Conservation (phyloP, 2,797 vertebrate species). For the Euthynnus affinis region DNA sequence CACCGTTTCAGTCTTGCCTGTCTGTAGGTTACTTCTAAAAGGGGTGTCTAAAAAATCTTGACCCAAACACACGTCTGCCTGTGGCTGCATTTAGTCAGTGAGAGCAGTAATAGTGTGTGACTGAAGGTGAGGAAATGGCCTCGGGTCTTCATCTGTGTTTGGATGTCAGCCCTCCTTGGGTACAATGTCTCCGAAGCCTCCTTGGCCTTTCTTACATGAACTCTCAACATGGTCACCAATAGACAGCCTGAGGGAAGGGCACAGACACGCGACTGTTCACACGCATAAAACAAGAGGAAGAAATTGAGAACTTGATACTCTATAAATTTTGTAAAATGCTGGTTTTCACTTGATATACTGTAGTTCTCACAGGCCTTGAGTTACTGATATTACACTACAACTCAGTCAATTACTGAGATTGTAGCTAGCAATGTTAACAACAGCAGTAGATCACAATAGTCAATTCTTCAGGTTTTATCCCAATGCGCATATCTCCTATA, state of each 20-base stretch:
- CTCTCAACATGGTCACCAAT: conserved; percentile 58
- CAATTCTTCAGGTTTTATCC: conserved; percentile 61
- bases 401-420: conserved; percentile 23
- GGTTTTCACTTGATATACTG: no score
- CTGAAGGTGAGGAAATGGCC: conserved; percentile 84
- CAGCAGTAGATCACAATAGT: conserved; percentile 22
- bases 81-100: conserved; percentile 79
- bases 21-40: conserved; percentile 63
- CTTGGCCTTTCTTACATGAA: conserved; percentile 71
- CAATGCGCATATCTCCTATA: conserved; percentile 62
- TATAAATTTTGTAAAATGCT: conserved; percentile 1
- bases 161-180: conserved; percentile 80
- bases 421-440: conserved; percentile 50
- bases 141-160: conserved; percentile 70
- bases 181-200: conserved; percentile 68
- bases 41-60: conserved; percentile 54
- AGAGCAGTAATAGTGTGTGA: conserved; percentile 85
- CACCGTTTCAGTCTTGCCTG: conserved; percentile 53
- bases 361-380: conserved; percentile 17
- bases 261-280: conserved; percentile 37
- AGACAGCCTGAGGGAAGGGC: conserved; percentile 65
- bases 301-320: conserved; percentile 10
- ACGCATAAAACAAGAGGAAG: conserved; percentile 15
- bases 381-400: conserved; percentile 16
- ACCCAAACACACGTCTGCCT: conserved; percentile 76